phyloP scores from a whole-genome alignment of 2,113 vertebrate genomes.

The Propithecus coquereli region DNA sequence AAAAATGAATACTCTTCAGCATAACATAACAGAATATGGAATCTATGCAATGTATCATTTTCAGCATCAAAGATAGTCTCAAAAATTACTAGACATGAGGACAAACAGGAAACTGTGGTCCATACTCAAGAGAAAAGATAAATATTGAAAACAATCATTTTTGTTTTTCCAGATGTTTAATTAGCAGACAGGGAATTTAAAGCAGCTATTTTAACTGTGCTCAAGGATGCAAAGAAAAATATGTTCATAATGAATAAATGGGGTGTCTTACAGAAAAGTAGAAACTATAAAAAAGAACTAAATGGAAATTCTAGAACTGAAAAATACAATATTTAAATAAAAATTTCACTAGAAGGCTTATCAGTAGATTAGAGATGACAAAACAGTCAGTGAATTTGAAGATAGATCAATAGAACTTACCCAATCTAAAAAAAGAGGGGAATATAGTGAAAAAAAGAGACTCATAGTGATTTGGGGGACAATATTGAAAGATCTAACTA shows the following conservation, averaged over 20 bases:
- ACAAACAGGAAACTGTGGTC: not conserved
- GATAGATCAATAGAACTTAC: too few species aligned
- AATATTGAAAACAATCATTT: not conserved
- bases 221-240: not conserved
- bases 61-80: not conserved
- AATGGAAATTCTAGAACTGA: conserved; percentile 10
- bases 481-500: not conserved
- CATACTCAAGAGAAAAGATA: not conserved
- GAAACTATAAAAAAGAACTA: not conserved
- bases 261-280: not conserved
- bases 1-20: not conserved
- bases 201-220: not conserved
- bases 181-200: not conserved
- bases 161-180: not conserved
- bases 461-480: not conserved
- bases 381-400: too few species aligned
- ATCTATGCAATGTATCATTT: not conserved
- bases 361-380: too few species aligned
- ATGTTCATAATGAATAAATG: not conserved
- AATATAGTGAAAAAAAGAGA: not conserved
- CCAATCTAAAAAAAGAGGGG: too few species aligned
- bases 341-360: too few species aligned
- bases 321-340: not conserved
- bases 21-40: conserved; percentile 11
- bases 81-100: not conserved